Base-by-base conservation (phyloP, 2,797 vertebrate species). In the Sternotherus odoratus region DNA sequence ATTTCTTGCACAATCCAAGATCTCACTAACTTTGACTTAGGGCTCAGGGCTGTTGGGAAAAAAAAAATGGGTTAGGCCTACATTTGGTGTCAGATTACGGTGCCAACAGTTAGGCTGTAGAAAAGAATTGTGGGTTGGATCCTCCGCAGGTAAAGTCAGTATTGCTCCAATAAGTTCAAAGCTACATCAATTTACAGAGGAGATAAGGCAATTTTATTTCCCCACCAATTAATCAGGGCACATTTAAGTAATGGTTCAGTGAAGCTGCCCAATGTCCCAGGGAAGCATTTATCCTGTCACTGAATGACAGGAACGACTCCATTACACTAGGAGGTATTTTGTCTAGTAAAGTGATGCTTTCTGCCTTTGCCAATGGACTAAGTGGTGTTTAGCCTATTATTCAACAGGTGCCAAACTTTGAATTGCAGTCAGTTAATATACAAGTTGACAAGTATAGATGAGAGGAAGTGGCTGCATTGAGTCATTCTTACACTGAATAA, bases 81-180 rank as follows among this genome's bases (percentile, higher is more conserved):
- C 28, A 19, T 48, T 39, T 66, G 82, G 5, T 3, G 6, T 54
- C 66, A 48, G 7, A 1, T 2, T 23, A 77, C 36, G n/a, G 8
- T 15, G 8, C 50, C 17, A 88, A 23, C 54, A 46, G 17, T 8
- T 0, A 26, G 4, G 46, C 46, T 83, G 8, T 19, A 13, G 1
- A 49, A 63, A n/a, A 7, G 16, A n/a, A 24, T 0, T 4, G 5
- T 12, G 30, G 2, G 51, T 4, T 6, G 1, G 43, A 49, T 16
- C 77, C 57, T 54, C 46, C 81, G 46, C 1, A 83, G 6, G 24
- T 7, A 21, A 2, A 87, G 10, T 57, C 75, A 43, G 4, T n/a
- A 63, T n/a, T 63, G 60, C 33, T n/a, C 16, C 60, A n/a, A 19
- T n/a, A 16, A 63, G 15, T 28, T 30, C 1, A 5, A 11, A 66